Conservation (phyloP, 2,113 vertebrate species). For the Siphamia tubifer region DNA sequence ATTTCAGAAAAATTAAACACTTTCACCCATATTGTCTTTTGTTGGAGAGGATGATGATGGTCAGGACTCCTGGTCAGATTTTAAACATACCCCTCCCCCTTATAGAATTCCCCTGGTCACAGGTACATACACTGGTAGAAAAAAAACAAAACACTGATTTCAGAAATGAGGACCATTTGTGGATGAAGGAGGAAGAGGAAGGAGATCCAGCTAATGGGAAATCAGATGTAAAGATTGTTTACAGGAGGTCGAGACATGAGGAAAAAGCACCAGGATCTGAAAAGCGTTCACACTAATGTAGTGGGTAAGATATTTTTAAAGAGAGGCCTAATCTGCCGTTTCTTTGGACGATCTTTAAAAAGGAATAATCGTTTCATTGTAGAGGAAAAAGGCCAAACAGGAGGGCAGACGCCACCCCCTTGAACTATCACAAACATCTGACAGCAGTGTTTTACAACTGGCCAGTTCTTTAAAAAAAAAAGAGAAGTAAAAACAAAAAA, state of each 20-base stretch:
- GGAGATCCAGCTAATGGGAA: conserved; percentile 35
- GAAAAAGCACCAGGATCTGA: conserved; percentile 15
- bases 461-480: too few relatives aligned
- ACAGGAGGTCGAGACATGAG: not conserved
- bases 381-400: not conserved
- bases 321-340: conserved; percentile 30
- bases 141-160: conserved; percentile 71
- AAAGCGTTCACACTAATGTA: conserved; percentile 68
- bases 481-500: not conserved
- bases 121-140: conserved; percentile 53
- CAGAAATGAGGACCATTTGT: conserved; percentile 54
- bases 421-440: not conserved
- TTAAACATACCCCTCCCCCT: not conserved
- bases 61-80: conserved; percentile 47
- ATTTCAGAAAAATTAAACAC: conserved; percentile 9
- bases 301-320: conserved; percentile 53
- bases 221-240: not conserved
- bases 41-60: not conserved
- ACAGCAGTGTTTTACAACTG: too few relatives aligned
- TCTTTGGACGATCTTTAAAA: conserved; percentile 38
- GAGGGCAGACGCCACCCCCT: conserved; percentile 7
- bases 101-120: conserved; percentile 31
- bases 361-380: not conserved
- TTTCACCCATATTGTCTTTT: conserved; percentile 26
- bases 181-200: conserved; percentile 63